Base-by-base conservation (phyloP, 2,888 invertebrate species). In the Drosophila diplacantha region DNA sequence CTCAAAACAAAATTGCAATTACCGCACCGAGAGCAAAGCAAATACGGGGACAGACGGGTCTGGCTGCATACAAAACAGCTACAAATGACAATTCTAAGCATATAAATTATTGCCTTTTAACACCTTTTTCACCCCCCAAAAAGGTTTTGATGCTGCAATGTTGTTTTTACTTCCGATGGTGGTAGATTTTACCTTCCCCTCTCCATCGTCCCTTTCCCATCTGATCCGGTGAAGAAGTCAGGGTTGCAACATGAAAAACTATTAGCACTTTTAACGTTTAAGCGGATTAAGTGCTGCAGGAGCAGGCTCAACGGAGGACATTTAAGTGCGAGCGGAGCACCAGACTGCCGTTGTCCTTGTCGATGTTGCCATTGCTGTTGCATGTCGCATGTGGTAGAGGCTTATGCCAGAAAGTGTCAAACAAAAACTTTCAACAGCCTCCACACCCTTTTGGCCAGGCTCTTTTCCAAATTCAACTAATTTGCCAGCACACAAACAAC, bases 31-130 rank as follows among this genome's bases (percentile, higher is more conserved):
- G 38, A 35, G 47, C 39, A 63, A 35, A 31, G 57, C 18, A 64
- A 41, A 34, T 44, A 39, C 18, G 16, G 51, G 49, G 54, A 43
- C 55, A 71, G 44, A 49, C 34, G 46, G 69, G 50, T 54, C 43
- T 44, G 51, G 52, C 44, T 54, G 51, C 54, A 63, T 49, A 65
- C 61, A 54, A 49, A 59, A 37, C 62, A 52, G 64, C 55, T 61
- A 54, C 52, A 71, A 66, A 69, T 73, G 70, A 61, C 73, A 78
- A 63, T 71, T 69, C 71, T 74, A 78, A 83, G 72, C 74, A 72
- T 67, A 75, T 85, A 85, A 85, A 79, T 84, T 83, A 85, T 84
- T 85, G 85, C 79, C 77, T 85, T 84, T 84, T 85, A 85, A 79
- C 84, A 77, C 82, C 78, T 74, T 72, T 69, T 72, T 69, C 43